phyloP scores from a whole-genome alignment of 1,140 invertebrate species.

The Heterodera schachtii region DNA sequence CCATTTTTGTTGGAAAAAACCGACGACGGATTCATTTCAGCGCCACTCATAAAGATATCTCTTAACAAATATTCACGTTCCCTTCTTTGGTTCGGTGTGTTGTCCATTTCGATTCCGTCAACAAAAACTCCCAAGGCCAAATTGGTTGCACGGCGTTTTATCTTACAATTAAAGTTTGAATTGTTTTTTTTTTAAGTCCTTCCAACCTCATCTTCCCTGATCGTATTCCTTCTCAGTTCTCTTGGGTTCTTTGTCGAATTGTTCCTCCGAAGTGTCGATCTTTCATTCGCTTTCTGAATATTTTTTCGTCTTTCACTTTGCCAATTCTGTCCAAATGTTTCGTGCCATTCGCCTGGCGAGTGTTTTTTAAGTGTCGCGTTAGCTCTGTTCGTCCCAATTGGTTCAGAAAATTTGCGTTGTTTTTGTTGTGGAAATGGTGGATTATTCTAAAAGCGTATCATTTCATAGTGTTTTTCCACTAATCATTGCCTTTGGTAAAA shows the following conservation, averaged over 20 bases:
- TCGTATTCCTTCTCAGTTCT: neutral
- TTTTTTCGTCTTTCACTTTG: neutral
- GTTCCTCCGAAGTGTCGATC: neutral
- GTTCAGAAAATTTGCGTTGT: neutral
- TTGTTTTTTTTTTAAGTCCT: too few species aligned
- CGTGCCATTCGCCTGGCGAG: neutral
- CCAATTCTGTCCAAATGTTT: neutral
- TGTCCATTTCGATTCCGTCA: too few species aligned
- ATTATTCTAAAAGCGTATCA: neutral
- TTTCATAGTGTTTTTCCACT: neutral
- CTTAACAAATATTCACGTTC: too few species aligned
- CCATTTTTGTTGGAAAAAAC: too few species aligned
- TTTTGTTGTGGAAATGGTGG: neutral
- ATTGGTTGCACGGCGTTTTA: too few species aligned
- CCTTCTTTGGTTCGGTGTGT: too few species aligned
- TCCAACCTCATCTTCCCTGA: neutral
- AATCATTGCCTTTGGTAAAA: neutral
- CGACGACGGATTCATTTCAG: too few species aligned
- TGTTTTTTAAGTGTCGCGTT: neutral
- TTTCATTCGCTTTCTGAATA: neutral
- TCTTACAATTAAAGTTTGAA: too few species aligned
- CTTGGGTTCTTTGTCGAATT: neutral
- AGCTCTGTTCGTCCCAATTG: neutral
- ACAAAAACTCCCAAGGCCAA: too few species aligned
- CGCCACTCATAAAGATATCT: too few species aligned